These are phyloP conservation scores for Hydrolagus colliei DNA, from an alignment of 2,797 vertebrate species.

Conservation along the genomic window DNA sequence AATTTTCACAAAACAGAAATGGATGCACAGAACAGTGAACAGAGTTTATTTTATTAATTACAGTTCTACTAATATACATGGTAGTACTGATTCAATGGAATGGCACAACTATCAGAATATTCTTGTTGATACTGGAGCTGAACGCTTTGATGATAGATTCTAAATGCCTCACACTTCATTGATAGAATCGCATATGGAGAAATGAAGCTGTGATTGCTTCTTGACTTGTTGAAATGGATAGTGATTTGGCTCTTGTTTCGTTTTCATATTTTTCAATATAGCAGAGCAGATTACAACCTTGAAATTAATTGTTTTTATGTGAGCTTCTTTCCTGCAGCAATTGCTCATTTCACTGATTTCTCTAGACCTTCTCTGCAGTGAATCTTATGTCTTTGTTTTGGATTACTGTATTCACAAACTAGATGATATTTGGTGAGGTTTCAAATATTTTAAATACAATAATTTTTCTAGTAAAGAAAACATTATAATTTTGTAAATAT, in stretches of 20 bases:
- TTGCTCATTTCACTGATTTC: background rate
- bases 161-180: background rate
- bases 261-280: background rate
- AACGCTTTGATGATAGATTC: background rate
- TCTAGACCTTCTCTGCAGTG: background rate
- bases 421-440: background rate
- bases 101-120: background rate
- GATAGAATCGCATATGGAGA: background rate
- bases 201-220: background rate
- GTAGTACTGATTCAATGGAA: background rate
- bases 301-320: conserved; percentile 18
- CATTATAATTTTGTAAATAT: too few species aligned
- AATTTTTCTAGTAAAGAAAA: too few species aligned
- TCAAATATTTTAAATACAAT: too few species aligned
- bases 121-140: background rate
- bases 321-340: background rate
- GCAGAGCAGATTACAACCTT: background rate
- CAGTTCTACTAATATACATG: background rate
- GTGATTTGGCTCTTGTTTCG: conserved; percentile 12
- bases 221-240: background rate
- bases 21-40: background rate
- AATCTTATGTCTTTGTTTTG: background rate
- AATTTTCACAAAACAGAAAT: background rate
- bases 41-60: background rate
- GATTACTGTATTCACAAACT: conserved; percentile 8